phyloP scores from a whole-genome alignment of 2,113 vertebrate genomes.

The Ancistrus triradiatus region DNA sequence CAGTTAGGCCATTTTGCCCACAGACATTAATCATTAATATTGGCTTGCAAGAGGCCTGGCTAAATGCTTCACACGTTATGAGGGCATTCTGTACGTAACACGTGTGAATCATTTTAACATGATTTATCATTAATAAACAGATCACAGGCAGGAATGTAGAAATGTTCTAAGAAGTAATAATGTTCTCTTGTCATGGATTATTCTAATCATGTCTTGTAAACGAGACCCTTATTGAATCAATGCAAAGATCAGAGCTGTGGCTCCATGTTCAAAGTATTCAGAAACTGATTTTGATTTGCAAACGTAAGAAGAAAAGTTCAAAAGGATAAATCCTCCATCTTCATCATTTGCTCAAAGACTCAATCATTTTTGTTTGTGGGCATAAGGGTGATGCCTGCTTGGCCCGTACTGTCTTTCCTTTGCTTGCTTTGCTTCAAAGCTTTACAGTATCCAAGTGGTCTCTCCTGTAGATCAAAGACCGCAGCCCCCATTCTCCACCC shows the following conservation, averaged over 20 bases:
- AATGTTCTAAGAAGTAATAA: too few relatives aligned
- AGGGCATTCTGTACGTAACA: too few relatives aligned
- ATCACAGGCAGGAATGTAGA: too few relatives aligned
- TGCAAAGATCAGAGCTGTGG: slow-evolving; percentile 7
- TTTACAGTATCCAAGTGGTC: slow-evolving; percentile 40
- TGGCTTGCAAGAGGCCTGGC: too few relatives aligned
- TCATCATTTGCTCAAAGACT: neutral
- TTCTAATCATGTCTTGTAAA: neutral
- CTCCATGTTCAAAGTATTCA: neutral
- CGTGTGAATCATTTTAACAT: too few relatives aligned
- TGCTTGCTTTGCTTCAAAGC: slow-evolving; percentile 53
- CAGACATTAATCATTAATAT: too few relatives aligned
- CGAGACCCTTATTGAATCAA: neutral
- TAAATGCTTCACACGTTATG: too few relatives aligned
- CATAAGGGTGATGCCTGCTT: neutral
- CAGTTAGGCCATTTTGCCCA: too few relatives aligned
- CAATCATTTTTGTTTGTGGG: neutral
- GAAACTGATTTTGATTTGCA: neutral
- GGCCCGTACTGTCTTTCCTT: slow-evolving; percentile 8
- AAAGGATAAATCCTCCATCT: slow-evolving; percentile 1
- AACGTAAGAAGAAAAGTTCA: slow-evolving; percentile 5
- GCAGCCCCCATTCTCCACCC: slow-evolving; percentile 39
- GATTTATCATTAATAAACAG: too few relatives aligned
- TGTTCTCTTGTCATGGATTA: neutral
- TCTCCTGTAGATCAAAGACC: slow-evolving; percentile 42